phyloP scores from a whole-genome alignment of 2,113 vertebrate genomes.

The Hyla sarda region DNA sequence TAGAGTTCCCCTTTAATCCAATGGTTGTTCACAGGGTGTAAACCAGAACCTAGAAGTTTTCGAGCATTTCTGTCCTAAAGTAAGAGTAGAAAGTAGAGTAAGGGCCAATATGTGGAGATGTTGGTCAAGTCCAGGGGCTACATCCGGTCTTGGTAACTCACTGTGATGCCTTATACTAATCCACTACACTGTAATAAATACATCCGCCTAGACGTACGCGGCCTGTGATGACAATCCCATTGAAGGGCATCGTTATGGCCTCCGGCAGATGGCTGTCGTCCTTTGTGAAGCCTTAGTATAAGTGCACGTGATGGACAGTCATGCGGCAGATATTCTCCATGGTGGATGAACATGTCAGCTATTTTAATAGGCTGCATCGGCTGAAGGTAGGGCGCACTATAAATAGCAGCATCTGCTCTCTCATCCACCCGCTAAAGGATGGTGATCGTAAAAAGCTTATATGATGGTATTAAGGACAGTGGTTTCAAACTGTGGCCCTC shows the following conservation, averaged over 20 bases:
- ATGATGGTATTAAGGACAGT: neutral
- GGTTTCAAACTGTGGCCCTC: too few species aligned
- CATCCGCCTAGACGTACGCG: neutral
- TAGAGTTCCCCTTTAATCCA: too few species aligned
- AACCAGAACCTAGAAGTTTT: too few species aligned
- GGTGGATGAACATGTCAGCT: conserved; percentile 1
- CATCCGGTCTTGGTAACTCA: too few species aligned
- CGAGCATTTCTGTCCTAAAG: too few species aligned
- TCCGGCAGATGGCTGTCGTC: neutral
- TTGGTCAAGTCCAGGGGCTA: too few species aligned
- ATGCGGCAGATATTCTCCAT: neutral
- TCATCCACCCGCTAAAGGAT: neutral
- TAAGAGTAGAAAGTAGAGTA: too few species aligned
- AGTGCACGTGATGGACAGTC: neutral
- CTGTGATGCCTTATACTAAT: neutral
- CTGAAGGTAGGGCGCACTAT: neutral
- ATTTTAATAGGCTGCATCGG: neutral
- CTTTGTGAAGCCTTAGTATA: neutral
- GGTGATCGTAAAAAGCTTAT: neutral
- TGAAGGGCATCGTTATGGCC: neutral
- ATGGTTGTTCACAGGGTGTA: too few species aligned
- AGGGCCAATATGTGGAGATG: too few species aligned
- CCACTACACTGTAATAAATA: neutral
- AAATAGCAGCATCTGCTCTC: neutral
- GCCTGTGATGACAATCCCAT: neutral